A percentile compares a stretch with the other conserved stretches of the same genome.
phyloP scores from a whole-genome alignment of 2,797 vertebrate species.

The Chaenodraco wilsoni region DNA sequence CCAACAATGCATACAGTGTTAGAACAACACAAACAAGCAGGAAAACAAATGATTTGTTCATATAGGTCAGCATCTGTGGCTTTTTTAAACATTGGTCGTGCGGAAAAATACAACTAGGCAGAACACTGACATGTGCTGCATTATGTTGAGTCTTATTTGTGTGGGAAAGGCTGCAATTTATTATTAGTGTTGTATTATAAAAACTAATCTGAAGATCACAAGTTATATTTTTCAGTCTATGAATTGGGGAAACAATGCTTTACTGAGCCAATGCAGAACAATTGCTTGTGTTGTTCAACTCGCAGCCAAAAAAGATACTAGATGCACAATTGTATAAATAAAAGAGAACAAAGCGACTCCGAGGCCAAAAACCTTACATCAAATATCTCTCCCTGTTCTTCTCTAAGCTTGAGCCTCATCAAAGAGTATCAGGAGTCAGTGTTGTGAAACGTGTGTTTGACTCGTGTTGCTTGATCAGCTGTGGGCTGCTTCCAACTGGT shows the following conservation, averaged over 20 bases:
- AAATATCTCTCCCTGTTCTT: no score
- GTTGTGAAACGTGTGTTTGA: slow-evolving; percentile 70
- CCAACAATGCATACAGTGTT: slow-evolving; percentile 10
- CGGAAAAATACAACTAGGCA: background rate
- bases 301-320: background rate
- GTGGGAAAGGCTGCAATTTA: no score
- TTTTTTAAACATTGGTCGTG: background rate
- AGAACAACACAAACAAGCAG: slow-evolving; percentile 1
- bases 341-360: background rate
- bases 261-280: background rate
- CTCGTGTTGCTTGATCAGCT: slow-evolving; percentile 68
- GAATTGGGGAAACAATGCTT: background rate
- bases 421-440: slow-evolving; percentile 38
- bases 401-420: background rate
- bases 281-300: background rate
- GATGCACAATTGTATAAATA: no score
- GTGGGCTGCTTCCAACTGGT: slow-evolving; percentile 47
- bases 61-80: slow-evolving; percentile 31
- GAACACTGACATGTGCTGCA: background rate
- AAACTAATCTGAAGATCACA: background rate
- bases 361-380: background rate
- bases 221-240: background rate
- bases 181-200: no score
- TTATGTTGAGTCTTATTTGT: background rate
- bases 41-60: slow-evolving; percentile 28